Evolutionary conservation across 2,113 vertebrate genomes (phyloP).

Genomic region (Procavia capensis): DNA sequence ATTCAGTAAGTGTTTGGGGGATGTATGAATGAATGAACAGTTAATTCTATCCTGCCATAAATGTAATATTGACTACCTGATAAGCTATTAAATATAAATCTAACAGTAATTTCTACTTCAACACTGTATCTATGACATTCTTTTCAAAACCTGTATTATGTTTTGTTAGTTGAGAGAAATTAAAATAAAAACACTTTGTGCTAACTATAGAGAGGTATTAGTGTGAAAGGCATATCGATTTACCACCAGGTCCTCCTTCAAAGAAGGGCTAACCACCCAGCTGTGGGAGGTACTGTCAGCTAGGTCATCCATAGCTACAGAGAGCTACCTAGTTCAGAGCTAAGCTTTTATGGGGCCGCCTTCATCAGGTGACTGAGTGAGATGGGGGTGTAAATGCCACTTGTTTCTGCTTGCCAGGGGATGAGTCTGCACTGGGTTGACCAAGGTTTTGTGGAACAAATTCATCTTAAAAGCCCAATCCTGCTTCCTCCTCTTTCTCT

Average conservation of each 20-base stretch:
- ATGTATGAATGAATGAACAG: not conserved
- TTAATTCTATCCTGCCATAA: not conserved
- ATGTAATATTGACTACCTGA: not conserved
- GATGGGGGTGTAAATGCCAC: not conserved
- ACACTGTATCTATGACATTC: not conserved
- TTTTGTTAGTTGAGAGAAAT: not conserved
- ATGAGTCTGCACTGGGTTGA: not conserved
- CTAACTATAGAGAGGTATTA: not conserved
- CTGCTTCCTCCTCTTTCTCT: not conserved
- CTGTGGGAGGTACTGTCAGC: not conserved
- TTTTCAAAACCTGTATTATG: not conserved
- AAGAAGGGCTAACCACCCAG: not conserved
- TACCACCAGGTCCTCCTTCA: too few species aligned
- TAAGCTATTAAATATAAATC: not conserved
- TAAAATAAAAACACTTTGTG: not conserved
- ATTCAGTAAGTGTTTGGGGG: not conserved
- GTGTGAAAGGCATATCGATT: not conserved
- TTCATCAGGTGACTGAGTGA: not conserved
- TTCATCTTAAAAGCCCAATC: too few species aligned
- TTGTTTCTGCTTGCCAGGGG: not conserved
- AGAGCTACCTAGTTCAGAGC: not conserved
- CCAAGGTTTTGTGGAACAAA: not conserved
- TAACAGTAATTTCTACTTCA: slow-evolving; percentile 28
- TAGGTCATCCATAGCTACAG: too few species aligned
- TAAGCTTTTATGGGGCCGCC: not conserved